Evolutionary conservation across 2,888 invertebrate genomes (phyloP).

Genomic region (Nymphalis c-album): DNA sequence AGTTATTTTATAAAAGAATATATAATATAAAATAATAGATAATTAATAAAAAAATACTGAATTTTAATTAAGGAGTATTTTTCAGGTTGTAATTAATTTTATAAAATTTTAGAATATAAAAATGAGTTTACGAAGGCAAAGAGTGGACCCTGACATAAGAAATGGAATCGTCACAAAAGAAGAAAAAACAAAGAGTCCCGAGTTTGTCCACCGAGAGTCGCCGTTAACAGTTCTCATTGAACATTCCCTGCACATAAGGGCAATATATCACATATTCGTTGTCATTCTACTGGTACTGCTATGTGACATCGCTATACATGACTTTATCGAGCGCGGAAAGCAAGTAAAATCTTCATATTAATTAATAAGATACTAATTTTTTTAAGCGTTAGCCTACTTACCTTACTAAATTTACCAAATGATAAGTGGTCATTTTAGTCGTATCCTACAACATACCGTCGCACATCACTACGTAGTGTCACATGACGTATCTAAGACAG

Average conservation of each 20-base stretch:
- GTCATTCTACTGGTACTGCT: conserved; percentile 87
- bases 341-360: conserved; percentile 70
- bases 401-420: not conserved
- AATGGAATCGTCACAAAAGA: conserved; percentile 50
- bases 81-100: conserved; percentile 20
- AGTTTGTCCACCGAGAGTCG: conserved; percentile 87
- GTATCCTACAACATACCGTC: too few species aligned
- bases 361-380: not conserved
- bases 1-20: not conserved
- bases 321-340: conserved; percentile 88
- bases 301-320: conserved; percentile 86
- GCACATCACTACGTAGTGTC: too few species aligned
- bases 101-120: conserved; percentile 15
- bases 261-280: conserved; percentile 92
- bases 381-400: too few species aligned
- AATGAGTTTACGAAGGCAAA: conserved; percentile 44
- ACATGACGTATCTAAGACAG: too few species aligned
- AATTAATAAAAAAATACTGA: too few species aligned
- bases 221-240: conserved; percentile 90
- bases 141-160: conserved; percentile 35
- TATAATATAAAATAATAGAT: not conserved
- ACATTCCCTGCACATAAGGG: conserved; percentile 87
- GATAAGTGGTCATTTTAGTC: too few species aligned
- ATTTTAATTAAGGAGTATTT: not conserved
- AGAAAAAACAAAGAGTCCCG: conserved; percentile 47